Percentiles rank a stretch among this genome's conserved stretches.
Conservation (phyloP, 1,140 invertebrate species). For the Sitobion miscanthi region DNA sequence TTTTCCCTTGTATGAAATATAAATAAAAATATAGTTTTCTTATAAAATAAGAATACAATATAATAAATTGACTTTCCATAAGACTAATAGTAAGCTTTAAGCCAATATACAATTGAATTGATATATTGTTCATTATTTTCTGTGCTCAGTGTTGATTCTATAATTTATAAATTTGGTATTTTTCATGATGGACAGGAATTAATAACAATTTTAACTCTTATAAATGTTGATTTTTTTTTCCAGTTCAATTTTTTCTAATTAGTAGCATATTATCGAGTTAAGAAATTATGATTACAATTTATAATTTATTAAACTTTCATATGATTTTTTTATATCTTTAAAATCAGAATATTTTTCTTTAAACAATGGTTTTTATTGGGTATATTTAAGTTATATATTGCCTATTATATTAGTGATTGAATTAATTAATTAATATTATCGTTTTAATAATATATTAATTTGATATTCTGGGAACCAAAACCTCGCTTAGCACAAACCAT, state of each 20-base stretch:
- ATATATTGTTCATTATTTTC: neutral
- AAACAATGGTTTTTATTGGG: neutral
- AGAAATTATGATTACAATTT: too few relatives aligned
- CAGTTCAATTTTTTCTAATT: neutral
- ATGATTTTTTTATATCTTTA: neutral
- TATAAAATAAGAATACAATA: neutral
- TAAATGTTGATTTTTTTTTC: neutral
- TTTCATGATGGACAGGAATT: neutral
- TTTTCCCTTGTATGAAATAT: neutral
- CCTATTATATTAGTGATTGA: neutral
- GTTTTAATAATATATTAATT: conserved; percentile 1
- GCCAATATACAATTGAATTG: neutral
- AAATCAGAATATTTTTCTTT: neutral
- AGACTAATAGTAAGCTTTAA: neutral
- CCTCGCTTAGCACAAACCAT: conserved; percentile 49
- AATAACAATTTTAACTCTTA: neutral
- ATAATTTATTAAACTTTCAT: neutral
- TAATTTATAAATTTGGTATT: neutral
- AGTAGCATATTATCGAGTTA: neutral
- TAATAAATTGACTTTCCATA: too few relatives aligned
- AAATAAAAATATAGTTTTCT: neutral
- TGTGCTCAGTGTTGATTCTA: neutral
- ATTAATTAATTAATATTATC: neutral
- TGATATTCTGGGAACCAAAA: conserved; percentile 48
- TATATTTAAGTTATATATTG: conserved; percentile 18